Percentiles rank a stretch among this genome's conserved stretches.
phyloP scores from a whole-genome alignment of 2,113 vertebrate genomes.

The Odontesthes bonariensis region DNA sequence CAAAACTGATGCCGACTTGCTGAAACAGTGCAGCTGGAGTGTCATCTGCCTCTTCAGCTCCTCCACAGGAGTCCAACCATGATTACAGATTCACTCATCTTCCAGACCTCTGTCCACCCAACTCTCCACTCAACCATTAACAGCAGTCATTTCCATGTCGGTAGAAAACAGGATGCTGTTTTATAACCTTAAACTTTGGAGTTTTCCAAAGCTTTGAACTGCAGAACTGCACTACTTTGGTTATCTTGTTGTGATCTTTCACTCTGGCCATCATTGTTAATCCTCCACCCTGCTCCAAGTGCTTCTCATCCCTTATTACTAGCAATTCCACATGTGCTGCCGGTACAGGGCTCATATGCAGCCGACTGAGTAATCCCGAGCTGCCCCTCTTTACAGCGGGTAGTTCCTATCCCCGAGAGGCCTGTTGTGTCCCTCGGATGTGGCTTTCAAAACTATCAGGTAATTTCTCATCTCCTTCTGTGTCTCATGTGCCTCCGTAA shows the following conservation, averaged over 20 bases:
- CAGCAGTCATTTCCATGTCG: constrained; percentile 4
- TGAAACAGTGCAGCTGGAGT: constrained; percentile 23
- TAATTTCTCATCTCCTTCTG: constrained; percentile 44
- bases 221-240: not conserved
- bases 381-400: constrained; percentile 13
- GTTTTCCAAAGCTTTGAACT: constrained; percentile 23
- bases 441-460: constrained; percentile 32
- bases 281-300: constrained; percentile 13
- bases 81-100: constrained; percentile 46
- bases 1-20: constrained; percentile 1
- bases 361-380: constrained; percentile 8
- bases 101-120: constrained; percentile 27
- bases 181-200: not conserved
- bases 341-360: constrained; percentile 10
- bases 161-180: not conserved
- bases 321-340: constrained; percentile 23
- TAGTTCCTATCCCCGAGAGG: constrained; percentile 28
- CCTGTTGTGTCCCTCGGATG: constrained; percentile 15
- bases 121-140: constrained; percentile 25
- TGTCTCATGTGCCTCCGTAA: constrained; percentile 32
- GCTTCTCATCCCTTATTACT: constrained; percentile 12
- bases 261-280: constrained; percentile 3
- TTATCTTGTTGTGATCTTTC: constrained; percentile 22
- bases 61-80: constrained; percentile 28
- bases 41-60: constrained; percentile 37